Percentiles rank a stretch among this genome's conserved stretches.
phyloP scores from a whole-genome alignment of 2,797 vertebrate species.

The Columba guinea region DNA sequence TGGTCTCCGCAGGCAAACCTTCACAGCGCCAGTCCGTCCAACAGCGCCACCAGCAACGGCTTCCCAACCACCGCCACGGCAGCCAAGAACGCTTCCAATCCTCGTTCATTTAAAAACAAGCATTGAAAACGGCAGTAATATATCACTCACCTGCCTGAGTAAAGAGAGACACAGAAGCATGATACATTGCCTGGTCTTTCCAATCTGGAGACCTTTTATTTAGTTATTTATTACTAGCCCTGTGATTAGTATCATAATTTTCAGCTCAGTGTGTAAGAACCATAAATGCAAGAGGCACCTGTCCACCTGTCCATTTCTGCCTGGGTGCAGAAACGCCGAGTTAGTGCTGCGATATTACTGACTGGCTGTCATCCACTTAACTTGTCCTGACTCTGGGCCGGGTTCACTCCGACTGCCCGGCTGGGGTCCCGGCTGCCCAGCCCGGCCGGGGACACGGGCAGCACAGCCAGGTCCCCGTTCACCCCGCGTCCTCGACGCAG shows the following conservation, averaged over 20 bases:
- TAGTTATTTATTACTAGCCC: neutral
- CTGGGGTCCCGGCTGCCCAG: neutral
- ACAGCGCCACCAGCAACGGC: neutral
- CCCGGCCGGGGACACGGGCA: neutral
- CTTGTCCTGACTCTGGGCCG: neutral
- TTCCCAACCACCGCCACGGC: neutral
- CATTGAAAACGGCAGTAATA: neutral
- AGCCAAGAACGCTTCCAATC: neutral
- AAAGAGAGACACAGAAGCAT: neutral
- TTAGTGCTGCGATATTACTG: neutral
- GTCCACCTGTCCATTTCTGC: neutral
- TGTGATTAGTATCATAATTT: neutral
- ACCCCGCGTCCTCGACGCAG: too few relatives aligned
- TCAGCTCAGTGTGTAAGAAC: neutral
- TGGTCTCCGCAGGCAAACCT: neutral
- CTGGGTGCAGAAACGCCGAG: neutral
- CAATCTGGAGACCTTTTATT: neutral
- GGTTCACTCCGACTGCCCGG: neutral
- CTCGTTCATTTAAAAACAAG: neutral
- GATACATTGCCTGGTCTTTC: neutral
- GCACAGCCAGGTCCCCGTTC: neutral
- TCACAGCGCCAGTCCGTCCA: neutral
- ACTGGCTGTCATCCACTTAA: neutral
- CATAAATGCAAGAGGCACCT: neutral
- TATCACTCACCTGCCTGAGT: neutral